A percentile compares a stretch with the other conserved stretches of the same genome.
These are phyloP conservation scores for Epinephelus moara DNA, from an alignment of 2,113 vertebrate genomes.

Conservation along the genomic window DNA sequence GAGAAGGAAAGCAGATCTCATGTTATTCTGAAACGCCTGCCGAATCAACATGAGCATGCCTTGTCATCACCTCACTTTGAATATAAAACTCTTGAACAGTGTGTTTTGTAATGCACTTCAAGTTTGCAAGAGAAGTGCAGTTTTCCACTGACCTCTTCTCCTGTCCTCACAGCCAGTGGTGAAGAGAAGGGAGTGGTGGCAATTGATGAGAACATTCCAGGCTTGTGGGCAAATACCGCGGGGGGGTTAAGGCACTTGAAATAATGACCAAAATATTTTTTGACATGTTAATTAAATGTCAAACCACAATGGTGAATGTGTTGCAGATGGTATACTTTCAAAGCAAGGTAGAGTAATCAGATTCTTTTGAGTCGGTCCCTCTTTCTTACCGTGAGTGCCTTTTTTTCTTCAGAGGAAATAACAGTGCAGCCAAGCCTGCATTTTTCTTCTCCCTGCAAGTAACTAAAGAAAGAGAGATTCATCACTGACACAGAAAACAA, in stretches of 20 bases:
- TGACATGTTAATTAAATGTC: constrained; percentile 79
- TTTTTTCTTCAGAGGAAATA: constrained; percentile 64
- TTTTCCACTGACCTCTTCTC: constrained; percentile 49
- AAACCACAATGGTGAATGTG: constrained; percentile 62
- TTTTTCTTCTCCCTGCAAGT: constrained; percentile 72
- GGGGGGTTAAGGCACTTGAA: constrained; percentile 25
- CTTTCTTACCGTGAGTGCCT: constrained; percentile 36
- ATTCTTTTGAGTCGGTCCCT: constrained; percentile 42
- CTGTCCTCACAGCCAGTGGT: constrained; percentile 45
- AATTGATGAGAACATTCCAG: constrained; percentile 65
- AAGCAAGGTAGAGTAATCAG: constrained; percentile 63
- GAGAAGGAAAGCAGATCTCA: neutral
- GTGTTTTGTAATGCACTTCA: constrained; percentile 10
- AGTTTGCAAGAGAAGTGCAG: constrained; percentile 14
- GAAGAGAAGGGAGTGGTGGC: constrained; percentile 47
- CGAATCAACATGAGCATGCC: constrained; percentile 25
- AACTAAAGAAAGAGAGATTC: constrained; percentile 79
- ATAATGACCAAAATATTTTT: constrained; percentile 74
- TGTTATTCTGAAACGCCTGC: constrained; percentile 35
- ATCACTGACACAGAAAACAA: constrained; percentile 84
- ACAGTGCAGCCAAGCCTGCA: constrained; percentile 54
- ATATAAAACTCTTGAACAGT: constrained; percentile 29
- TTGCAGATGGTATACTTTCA: constrained; percentile 61
- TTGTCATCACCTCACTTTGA: constrained; percentile 39
- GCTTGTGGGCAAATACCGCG: constrained; percentile 63